A percentile compares a stretch with the other conserved stretches of the same genome.
Evolutionary conservation across 2,113 vertebrate genomes (phyloP).

Genomic region (Hippocampus abdominalis): DNA sequence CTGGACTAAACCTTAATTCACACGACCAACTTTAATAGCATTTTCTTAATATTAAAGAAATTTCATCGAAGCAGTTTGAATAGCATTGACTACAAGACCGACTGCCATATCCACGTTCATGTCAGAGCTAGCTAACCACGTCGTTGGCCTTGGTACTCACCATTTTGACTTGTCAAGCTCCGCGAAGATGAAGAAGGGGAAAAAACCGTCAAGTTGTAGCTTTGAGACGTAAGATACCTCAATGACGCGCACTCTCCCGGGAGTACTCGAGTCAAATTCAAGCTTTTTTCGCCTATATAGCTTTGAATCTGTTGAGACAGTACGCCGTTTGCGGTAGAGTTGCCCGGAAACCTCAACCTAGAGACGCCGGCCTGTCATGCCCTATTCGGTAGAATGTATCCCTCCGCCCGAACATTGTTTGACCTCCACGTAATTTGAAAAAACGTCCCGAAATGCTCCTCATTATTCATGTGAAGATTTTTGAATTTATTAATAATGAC

Average conservation of each 20-base stretch:
- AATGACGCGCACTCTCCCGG: not conserved
- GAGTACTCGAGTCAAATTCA: not conserved
- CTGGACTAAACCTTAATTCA: not conserved
- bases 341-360: slow-evolving; percentile 46
- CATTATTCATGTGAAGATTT: not conserved
- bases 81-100: not conserved
- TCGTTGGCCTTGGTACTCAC: slow-evolving; percentile 51
- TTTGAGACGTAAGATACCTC: not conserved
- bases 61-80: not conserved
- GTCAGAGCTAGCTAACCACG: slow-evolving; percentile 18
- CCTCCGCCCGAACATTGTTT: slow-evolving; percentile 41
- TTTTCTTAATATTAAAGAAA: not conserved
- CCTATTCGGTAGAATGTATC: slow-evolving; percentile 26
- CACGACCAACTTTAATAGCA: not conserved
- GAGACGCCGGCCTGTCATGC: slow-evolving; percentile 10
- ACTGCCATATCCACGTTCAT: not conserved
- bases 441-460: not conserved
- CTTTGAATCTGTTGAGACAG: not conserved
- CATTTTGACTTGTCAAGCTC: slow-evolving; percentile 52
- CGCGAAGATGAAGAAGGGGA: slow-evolving; percentile 14
- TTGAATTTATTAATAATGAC: not conserved
- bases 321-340: slow-evolving; percentile 21
- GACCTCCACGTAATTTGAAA: slow-evolving; percentile 4
- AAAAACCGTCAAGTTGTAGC: not conserved
- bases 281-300: not conserved